Conservation (phyloP, 2,888 invertebrate species). For the Tetragonisca angustula region DNA sequence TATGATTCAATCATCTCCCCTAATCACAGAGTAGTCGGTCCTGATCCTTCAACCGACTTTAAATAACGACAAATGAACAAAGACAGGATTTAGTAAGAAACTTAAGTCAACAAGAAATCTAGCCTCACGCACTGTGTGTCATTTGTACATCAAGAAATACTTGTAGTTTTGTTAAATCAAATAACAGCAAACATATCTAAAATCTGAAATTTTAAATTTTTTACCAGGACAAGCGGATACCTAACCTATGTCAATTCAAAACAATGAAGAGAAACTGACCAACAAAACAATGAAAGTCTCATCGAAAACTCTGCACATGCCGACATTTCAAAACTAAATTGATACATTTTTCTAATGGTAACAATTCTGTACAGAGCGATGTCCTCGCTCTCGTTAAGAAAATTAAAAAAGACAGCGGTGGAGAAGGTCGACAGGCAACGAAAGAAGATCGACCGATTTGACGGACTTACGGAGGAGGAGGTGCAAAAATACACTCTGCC, state of each 20-base stretch:
- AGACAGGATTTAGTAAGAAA: too few species aligned
- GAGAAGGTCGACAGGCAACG: slow-evolving; percentile 54
- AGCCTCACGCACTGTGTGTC: too few species aligned
- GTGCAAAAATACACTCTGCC: slow-evolving; percentile 76
- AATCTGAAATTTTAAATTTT: too few species aligned
- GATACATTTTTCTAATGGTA: neutral
- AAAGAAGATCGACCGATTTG: slow-evolving; percentile 76
- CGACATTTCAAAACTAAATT: neutral
- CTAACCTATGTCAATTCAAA: neutral
- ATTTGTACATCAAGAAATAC: too few species aligned
- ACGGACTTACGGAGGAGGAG: slow-evolving; percentile 80
- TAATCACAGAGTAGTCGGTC: too few species aligned
- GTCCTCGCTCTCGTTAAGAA: slow-evolving; percentile 74
- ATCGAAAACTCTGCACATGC: neutral
- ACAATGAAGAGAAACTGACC: neutral
- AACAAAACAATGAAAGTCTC: neutral
- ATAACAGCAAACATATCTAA: too few species aligned
- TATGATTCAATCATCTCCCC: too few species aligned
- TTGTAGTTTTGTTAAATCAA: too few species aligned
- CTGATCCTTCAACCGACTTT: too few species aligned
- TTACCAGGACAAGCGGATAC: neutral
- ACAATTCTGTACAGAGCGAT: slow-evolving; percentile 54
- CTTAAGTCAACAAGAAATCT: too few species aligned
- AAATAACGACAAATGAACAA: too few species aligned
- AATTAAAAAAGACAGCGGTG: slow-evolving; percentile 68